Percentiles rank a stretch among this genome's conserved stretches.
These are phyloP conservation scores for Turnix velox DNA, from an alignment of 2,113 vertebrate species.

Conservation along the genomic window DNA sequence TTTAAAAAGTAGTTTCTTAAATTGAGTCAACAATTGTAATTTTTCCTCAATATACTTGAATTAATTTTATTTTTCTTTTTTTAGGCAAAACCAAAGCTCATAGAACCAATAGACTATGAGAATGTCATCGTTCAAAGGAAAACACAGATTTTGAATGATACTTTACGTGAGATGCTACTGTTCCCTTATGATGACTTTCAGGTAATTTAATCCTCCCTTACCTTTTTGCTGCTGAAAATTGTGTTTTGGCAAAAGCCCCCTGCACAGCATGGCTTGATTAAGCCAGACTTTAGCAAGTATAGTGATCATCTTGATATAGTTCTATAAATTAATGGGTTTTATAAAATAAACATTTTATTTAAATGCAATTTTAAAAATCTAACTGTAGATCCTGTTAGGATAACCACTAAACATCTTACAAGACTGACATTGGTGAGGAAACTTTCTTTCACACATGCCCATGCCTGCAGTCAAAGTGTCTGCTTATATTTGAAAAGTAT, in stretches of 20 bases:
- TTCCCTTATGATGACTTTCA: slow-evolving; percentile 97
- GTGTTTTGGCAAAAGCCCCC: background rate
- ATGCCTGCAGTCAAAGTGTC: background rate
- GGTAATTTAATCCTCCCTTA: slow-evolving; percentile 62
- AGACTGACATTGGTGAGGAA: background rate
- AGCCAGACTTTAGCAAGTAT: background rate
- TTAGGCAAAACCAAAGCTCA: slow-evolving; percentile 94
- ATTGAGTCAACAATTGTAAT: background rate
- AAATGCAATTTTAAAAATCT: background rate
- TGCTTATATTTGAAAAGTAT: background rate
- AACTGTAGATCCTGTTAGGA: background rate
- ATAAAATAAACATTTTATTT: background rate
- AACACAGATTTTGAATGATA: slow-evolving; percentile 96
- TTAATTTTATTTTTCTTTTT: background rate
- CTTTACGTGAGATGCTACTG: slow-evolving; percentile 92
- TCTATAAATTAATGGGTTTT: background rate
- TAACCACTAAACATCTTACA: background rate
- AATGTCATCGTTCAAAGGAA: slow-evolving; percentile 96
- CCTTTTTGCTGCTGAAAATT: background rate
- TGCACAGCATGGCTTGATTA: background rate
- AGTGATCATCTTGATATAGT: background rate
- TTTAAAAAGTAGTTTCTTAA: background rate
- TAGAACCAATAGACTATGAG: slow-evolving; percentile 97
- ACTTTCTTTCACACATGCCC: background rate
- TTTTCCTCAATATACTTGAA: background rate